A percentile compares a stretch with the other conserved stretches of the same genome.
phyloP scores from a whole-genome alignment of 2,797 vertebrate species.

The Tympanoctomys barrerae region DNA sequence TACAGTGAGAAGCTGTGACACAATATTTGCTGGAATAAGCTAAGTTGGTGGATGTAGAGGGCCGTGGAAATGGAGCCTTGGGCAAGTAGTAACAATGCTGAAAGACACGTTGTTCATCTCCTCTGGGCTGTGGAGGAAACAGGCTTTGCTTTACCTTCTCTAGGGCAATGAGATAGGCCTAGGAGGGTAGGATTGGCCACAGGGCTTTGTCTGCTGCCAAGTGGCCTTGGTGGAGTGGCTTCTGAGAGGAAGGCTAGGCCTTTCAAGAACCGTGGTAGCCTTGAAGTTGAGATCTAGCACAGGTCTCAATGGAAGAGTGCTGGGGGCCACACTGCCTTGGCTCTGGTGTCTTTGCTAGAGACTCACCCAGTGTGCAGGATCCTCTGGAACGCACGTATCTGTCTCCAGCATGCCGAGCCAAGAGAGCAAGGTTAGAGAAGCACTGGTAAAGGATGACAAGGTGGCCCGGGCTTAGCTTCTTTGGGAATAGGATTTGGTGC shows the following conservation, averaged over 20 bases:
- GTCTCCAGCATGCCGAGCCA: background rate
- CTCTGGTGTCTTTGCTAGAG: background rate
- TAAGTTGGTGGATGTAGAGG: background rate
- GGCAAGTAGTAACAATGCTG: slow-evolving; percentile 89
- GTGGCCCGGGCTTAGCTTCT: background rate
- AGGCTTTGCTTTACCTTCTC: background rate
- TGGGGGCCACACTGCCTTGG: background rate
- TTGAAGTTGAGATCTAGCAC: background rate
- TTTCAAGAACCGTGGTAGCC: background rate
- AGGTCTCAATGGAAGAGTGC: background rate
- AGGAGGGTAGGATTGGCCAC: background rate
- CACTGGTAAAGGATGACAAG: background rate
- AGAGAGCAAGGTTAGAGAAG: background rate
- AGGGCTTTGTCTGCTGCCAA: background rate
- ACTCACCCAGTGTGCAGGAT: background rate
- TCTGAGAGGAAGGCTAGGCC: background rate
- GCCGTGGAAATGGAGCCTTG: background rate
- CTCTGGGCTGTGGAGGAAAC: background rate
- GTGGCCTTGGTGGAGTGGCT: background rate
- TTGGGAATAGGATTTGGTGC: background rate
- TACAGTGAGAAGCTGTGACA: background rate
- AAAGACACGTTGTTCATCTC: background rate
- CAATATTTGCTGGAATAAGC: slow-evolving; percentile 24
- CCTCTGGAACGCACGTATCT: background rate
- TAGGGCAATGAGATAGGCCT: background rate